These are phyloP conservation scores for Alces alces DNA, from an alignment of 2,113 vertebrate species.

Conservation along the genomic window DNA sequence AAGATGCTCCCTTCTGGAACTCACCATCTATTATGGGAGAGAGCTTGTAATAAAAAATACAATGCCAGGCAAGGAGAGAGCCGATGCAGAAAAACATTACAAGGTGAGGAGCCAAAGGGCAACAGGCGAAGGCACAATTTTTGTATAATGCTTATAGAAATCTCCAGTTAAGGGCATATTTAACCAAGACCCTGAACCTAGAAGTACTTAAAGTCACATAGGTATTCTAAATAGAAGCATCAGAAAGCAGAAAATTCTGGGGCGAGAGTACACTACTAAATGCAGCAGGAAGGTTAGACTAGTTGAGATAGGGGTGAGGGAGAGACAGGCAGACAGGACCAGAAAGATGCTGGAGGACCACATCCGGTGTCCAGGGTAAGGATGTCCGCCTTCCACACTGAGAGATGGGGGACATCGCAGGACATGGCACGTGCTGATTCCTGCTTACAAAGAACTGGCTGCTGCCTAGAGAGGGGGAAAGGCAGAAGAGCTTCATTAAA, in stretches of 20 bases:
- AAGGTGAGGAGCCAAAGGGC: not conserved
- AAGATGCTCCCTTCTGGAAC: not conserved
- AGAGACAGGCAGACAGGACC: not conserved
- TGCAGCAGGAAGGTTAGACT: not conserved
- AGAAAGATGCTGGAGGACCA: not conserved
- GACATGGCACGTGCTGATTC: fast-evolving
- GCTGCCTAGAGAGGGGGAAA: not conserved
- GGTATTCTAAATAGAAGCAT: not conserved
- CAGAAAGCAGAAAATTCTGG: not conserved
- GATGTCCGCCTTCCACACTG: not conserved
- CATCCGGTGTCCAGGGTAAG: not conserved
- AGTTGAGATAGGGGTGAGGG: not conserved
- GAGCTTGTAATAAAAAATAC: not conserved
- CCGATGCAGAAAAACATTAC: not conserved
- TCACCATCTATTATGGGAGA: not conserved
- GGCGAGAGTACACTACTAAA: not conserved
- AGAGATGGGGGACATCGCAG: too few species aligned
- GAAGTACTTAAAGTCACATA: not conserved
- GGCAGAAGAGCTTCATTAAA: not conserved
- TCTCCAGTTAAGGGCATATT: not conserved
- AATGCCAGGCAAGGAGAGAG: not conserved
- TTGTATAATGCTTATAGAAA: not conserved
- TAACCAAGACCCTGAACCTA: not conserved
- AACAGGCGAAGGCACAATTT: not conserved
- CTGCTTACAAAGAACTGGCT: not conserved